phyloP scores from a whole-genome alignment of 2,797 vertebrate species.

The Tokudaia tokunoshimensis region DNA sequence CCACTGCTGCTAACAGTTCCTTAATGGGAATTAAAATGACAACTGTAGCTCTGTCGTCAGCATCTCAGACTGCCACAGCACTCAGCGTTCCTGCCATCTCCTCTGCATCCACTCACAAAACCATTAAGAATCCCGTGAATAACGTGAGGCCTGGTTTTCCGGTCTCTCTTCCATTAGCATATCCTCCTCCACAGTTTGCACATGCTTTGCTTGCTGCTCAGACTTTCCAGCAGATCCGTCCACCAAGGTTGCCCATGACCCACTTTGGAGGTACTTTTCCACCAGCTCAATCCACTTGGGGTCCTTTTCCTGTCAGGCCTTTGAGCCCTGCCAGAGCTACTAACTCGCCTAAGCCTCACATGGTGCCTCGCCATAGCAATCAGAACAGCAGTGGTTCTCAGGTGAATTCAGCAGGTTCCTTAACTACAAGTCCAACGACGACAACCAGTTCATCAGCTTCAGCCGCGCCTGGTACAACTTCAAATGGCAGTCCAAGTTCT shows the following conservation, averaged over 20 bases:
- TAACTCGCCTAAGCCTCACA: constrained; percentile 92
- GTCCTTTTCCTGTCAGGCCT: constrained; percentile 91
- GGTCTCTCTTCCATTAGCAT: constrained; percentile 90
- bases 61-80: constrained; percentile 89
- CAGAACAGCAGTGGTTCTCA: constrained; percentile 90
- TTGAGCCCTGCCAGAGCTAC: constrained; percentile 91
- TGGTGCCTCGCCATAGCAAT: constrained; percentile 91
- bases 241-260: constrained; percentile 91
- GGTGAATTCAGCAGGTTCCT: constrained; percentile 89
- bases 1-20: constrained; percentile 89
- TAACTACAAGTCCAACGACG: constrained; percentile 88
- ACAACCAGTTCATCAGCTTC: constrained; percentile 88
- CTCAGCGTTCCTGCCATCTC: constrained; percentile 90
- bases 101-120: constrained; percentile 89
- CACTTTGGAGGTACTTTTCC: constrained; percentile 92
- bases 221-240: constrained; percentile 93
- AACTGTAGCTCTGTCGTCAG: constrained; percentile 89
- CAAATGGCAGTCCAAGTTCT: constrained; percentile 88
- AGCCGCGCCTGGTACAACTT: constrained; percentile 88
- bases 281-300: constrained; percentile 91
- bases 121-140: constrained; percentile 90
- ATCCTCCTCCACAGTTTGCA: constrained; percentile 92
- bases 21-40: constrained; percentile 90
- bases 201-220: constrained; percentile 92
- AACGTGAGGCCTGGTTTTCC: constrained; percentile 92